Base-by-base conservation (phyloP, 1,140 invertebrate genomes). In the Sarcophaga peregrina region DNA sequence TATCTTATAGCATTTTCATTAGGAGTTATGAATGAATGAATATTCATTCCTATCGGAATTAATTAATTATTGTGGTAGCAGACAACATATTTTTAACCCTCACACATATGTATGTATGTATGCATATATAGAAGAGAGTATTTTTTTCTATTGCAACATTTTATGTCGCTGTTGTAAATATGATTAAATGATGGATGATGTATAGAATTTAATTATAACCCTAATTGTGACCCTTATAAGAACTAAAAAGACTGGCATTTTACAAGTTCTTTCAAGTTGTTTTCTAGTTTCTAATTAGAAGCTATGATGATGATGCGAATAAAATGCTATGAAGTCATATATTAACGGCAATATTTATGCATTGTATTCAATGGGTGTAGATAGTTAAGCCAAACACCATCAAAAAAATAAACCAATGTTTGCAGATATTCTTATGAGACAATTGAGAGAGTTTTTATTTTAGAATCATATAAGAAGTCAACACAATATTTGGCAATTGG, bases 131-230 rank as follows among this genome's bases (percentile, higher is more conserved):
- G 4, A 37, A 37, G 4, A 1, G 4, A 37, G 1, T 68, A 25
- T 78, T 78, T 78, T 50, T n/a, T 50, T 48, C 13, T 48, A 17
- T 78, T 78, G 75, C 47, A 78, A 78, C 47, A 78, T 78, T 15
- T 76, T 76, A 8, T 52, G 11, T 47, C 50, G 48, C n/a, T 88
- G 85, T 81, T 84, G 78, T 82, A 76, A 84, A 85, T 84, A 83
- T 82, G 83, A 86, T 86, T 88, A 88, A 88, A 88, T 88, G 87
- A 88, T 88, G 87, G 88, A 88, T 88, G 86, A 37, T 87, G 86
- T 86, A 88, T 88, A 89, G 87, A 87, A 88, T 88, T 87, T 87
- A 88, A 88, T 86, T 86, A 86, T 87, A 87, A 88, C 87, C 89
- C 83, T 73, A 82, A 82, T 37, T 82, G 58, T 82, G 81, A 72